Conservation (phyloP, 2,797 vertebrate species). For the Chelon auratus region DNA sequence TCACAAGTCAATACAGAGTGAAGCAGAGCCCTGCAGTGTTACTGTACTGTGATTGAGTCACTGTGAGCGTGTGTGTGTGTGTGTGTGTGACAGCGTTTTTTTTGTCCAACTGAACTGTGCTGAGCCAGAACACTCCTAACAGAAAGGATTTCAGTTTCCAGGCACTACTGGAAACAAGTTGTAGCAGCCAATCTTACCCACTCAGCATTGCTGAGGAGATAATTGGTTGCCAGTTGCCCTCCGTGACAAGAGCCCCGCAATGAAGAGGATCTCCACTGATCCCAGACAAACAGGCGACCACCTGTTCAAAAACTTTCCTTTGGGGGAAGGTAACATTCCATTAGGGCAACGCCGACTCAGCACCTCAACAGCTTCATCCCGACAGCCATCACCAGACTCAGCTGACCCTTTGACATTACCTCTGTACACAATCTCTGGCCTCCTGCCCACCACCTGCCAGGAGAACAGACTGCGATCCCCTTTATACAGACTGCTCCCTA, state of each 20-base stretch:
- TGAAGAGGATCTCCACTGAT: constrained; percentile 47
- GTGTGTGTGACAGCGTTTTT: constrained; percentile 51
- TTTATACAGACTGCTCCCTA: constrained; percentile 24
- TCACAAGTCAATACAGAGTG: constrained; percentile 4
- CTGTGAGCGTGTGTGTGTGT: neutral
- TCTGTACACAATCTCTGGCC: constrained; percentile 46
- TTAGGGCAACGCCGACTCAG: constrained; percentile 48
- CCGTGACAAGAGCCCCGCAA: constrained; percentile 58
- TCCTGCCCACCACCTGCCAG: constrained; percentile 61
- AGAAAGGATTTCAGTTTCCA: constrained; percentile 50
- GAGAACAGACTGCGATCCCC: constrained; percentile 45
- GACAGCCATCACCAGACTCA: constrained; percentile 44
- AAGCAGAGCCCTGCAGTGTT: constrained; percentile 7
- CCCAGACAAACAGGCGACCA: constrained; percentile 57
- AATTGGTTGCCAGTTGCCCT: constrained; percentile 73
- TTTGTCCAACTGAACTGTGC: constrained; percentile 41
- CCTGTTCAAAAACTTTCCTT: constrained; percentile 54
- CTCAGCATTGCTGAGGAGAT: constrained; percentile 69
- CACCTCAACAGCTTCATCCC: constrained; percentile 43
- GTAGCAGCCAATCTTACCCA: constrained; percentile 57
- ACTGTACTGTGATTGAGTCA: constrained; percentile 36
- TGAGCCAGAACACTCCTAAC: constrained; percentile 48
- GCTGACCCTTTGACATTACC: constrained; percentile 50
- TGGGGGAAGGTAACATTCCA: constrained; percentile 57
- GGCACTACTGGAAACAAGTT: constrained; percentile 59